These are phyloP conservation scores for Polyodon spathula DNA, from an alignment of 2,113 vertebrate species.

Conservation along the genomic window DNA sequence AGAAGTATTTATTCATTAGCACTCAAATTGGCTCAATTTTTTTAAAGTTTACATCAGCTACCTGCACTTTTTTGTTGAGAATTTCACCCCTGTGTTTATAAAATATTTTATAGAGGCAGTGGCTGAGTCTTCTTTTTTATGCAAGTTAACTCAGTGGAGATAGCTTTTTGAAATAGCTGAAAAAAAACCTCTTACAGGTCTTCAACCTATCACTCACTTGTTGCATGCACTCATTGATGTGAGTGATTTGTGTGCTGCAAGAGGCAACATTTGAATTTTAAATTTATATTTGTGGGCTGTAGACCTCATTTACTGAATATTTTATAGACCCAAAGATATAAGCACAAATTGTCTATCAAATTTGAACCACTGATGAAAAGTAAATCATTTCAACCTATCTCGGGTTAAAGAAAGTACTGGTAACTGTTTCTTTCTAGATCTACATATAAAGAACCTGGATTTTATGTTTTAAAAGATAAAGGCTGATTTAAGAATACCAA, in stretches of 20 bases:
- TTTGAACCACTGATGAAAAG: constrained; percentile 8
- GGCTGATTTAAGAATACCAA: too few species aligned
- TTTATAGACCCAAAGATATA: constrained; percentile 16
- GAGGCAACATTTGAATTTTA: constrained; percentile 41
- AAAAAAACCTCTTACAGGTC: constrained; percentile 4
- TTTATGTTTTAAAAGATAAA: too few species aligned
- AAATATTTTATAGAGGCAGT: too few species aligned
- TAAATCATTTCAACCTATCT: constrained; percentile 3
- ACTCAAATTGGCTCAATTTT: too few species aligned
- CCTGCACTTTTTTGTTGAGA: too few species aligned
- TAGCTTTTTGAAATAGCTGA: too few species aligned
- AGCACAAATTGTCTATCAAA: constrained; percentile 6
- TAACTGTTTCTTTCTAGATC: constrained; percentile 3
- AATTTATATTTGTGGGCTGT: constrained; percentile 27
- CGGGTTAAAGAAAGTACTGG: constrained; percentile 1
- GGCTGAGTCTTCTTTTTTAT: too few species aligned
- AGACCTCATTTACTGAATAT: constrained; percentile 18
- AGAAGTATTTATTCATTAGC: too few species aligned
- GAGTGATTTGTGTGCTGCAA: constrained; percentile 32
- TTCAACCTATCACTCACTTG: constrained; percentile 33
- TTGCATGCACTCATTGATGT: constrained; percentile 27
- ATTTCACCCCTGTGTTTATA: too few species aligned
- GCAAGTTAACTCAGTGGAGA: too few species aligned
- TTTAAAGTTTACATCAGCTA: too few species aligned
- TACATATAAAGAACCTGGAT: neutral